phyloP scores from a whole-genome alignment of 2,888 invertebrate genomes.

The Drosophila limbata region DNA sequence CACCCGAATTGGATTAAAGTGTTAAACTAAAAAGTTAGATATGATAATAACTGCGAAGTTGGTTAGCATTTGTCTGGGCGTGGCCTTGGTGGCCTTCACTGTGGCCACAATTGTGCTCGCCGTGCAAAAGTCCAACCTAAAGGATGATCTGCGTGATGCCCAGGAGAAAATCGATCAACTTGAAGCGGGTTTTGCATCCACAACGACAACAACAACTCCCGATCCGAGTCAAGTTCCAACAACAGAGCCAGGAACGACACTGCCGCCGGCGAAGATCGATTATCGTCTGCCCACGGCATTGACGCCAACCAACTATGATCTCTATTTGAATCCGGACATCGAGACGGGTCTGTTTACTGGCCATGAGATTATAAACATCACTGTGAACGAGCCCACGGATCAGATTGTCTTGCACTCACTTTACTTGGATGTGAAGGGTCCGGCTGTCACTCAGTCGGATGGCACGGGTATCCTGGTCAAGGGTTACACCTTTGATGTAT shows the following conservation, averaged over 20 bases:
- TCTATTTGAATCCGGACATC: constrained; percentile 89
- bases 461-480: constrained; percentile 63
- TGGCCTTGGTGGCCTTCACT: constrained; percentile 84
- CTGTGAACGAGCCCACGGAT: constrained; percentile 85
- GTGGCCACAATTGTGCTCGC: constrained; percentile 87
- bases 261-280: constrained; percentile 66
- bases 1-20: constrained; percentile 49
- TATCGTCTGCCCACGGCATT: constrained; percentile 87
- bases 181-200: constrained; percentile 59
- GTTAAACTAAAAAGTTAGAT: neutral
- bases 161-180: constrained; percentile 73
- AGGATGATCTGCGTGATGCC: constrained; percentile 72
- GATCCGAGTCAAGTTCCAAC: constrained; percentile 18
- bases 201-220: constrained; percentile 13
- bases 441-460: constrained; percentile 58
- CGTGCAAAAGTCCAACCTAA: constrained; percentile 83
- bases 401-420: constrained; percentile 88
- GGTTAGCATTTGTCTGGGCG: constrained; percentile 74
- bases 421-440: constrained; percentile 85
- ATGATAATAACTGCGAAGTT: constrained; percentile 82
- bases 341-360: constrained; percentile 87
- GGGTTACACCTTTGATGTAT: constrained; percentile 57
- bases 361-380: constrained; percentile 86
- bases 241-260: constrained; percentile 21
- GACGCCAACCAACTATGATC: constrained; percentile 89